These are phyloP conservation scores for Paramisgurnus dabryanus DNA, from an alignment of 2,113 vertebrate genomes.

Conservation along the genomic window DNA sequence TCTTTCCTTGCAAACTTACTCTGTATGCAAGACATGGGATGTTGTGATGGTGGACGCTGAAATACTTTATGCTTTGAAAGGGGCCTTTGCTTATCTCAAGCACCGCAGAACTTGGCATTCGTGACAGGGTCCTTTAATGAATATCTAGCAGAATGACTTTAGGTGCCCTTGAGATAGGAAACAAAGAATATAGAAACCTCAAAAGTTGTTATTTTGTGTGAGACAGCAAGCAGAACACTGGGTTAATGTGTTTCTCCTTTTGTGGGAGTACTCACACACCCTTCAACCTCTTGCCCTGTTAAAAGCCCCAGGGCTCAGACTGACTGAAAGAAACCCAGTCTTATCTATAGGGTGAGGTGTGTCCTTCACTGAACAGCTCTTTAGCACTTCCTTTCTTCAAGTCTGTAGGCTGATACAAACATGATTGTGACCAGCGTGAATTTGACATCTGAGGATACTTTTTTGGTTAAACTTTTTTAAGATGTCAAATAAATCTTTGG, in stretches of 20 bases:
- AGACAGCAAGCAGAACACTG: slow-evolving; percentile 9
- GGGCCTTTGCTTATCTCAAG: slow-evolving; percentile 53
- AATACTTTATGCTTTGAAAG: slow-evolving; percentile 57
- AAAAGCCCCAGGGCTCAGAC: slow-evolving; percentile 33
- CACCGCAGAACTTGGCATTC: slow-evolving; percentile 46
- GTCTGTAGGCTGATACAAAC: not conserved
- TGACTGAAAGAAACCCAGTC: slow-evolving; percentile 41
- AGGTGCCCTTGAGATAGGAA: slow-evolving; percentile 23
- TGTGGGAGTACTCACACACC: slow-evolving; percentile 23
- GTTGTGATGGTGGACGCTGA: slow-evolving; percentile 56
- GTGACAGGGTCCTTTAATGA: slow-evolving; percentile 30
- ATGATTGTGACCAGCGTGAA: not conserved
- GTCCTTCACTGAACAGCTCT: slow-evolving; percentile 40
- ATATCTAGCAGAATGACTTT: slow-evolving; percentile 36
- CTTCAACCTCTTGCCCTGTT: slow-evolving; percentile 20
- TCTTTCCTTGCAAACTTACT: slow-evolving; percentile 51
- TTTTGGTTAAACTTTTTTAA: not conserved
- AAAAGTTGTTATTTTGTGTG: slow-evolving; percentile 24
- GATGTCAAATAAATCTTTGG: too few relatives aligned
- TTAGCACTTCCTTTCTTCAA: slow-evolving; percentile 38
- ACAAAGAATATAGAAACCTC: slow-evolving; percentile 16
- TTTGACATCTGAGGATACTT: slow-evolving; percentile 1
- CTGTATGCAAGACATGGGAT: slow-evolving; percentile 66
- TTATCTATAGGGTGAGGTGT: slow-evolving; percentile 67
- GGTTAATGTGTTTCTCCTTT: slow-evolving; percentile 24